Evolutionary conservation across 2,113 vertebrate species (phyloP), one percentile per base, ranked within the genome.

Genomic region (Ovis aries): DNA sequence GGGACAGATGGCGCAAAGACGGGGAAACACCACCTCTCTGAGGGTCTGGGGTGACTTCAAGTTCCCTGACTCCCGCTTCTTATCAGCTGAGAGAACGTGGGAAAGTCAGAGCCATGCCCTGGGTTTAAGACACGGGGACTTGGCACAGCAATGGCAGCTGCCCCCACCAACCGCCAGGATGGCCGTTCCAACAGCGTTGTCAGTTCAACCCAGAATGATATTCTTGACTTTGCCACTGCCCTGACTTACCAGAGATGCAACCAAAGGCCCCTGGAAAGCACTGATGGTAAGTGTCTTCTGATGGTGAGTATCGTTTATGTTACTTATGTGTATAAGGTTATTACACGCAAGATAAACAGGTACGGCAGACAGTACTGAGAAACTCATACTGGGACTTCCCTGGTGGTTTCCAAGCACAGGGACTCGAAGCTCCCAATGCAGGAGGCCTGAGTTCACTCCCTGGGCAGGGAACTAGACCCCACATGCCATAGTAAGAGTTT

Each of bases 201-300:
- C 4, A n/a, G 45, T 50, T 45, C 55, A 53, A 10, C 16, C 31
- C 33, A 14, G 40, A 16, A 71, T 7, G 50, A 40, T 2, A 10
- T 2, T 45, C 62, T 86, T 64, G 52, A 9, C 8, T 8, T 14
- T 2, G 4, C 31, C 11, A 25, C 7, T 53, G 13, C 55, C 77
- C 77, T 45, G 27, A 43, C 40, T 90, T 64, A 52, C 21, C 67
- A 55, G 27, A 23, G 88, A 10, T 1, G 13, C 5, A 21, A 8
- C 2, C 11, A 11, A 3, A 25, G 50, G 85, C 23, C 31, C 53
- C 50, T 31, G 31, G 7, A 48, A 2, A 77, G 36, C 27, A 53
- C 2, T 8, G 16, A 29, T 2, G 31, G 7, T 1, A 2, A 36
- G 45, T 3, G 9, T 31, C 81, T 31, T 25, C 5, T 10, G 21